These are phyloP conservation scores for Hippasteria phrygiana DNA, from an alignment of 53 echinoderm and acorn worm genomes.

Conservation along the genomic window DNA sequence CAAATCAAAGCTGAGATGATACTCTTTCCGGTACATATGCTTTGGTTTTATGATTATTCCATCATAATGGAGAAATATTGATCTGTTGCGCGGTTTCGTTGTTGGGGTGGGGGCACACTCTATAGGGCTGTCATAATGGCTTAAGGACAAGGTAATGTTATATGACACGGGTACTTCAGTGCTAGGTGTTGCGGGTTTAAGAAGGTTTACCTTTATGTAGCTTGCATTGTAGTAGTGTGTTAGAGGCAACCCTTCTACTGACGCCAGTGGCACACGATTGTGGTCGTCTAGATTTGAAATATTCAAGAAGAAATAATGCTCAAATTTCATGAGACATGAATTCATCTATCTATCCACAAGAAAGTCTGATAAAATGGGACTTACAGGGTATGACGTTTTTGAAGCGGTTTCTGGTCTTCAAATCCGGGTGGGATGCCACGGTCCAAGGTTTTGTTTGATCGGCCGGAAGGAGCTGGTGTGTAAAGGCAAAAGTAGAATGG, in stretches of 20 bases:
- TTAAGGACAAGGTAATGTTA: too few relatives aligned
- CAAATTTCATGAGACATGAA: not conserved
- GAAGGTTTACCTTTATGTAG: conserved; percentile 68
- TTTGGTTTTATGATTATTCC: too few relatives aligned
- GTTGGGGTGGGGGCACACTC: too few relatives aligned
- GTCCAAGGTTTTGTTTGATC: conserved; percentile 50
- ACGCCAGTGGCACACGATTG: conserved; percentile 71
- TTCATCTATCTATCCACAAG: not conserved
- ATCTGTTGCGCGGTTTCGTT: too few relatives aligned
- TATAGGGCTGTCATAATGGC: too few relatives aligned
- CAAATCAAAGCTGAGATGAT: too few relatives aligned
- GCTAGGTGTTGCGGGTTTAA: not conserved
- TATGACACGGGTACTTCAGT: too few relatives aligned
- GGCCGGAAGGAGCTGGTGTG: conserved; percentile 37
- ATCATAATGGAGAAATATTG: too few relatives aligned
- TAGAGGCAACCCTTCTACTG: conserved; percentile 65
- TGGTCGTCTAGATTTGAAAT: conserved; percentile 67
- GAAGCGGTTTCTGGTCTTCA: conserved; percentile 55
- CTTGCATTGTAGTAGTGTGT: conserved; percentile 87
- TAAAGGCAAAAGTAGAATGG: not conserved
- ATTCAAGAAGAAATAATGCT: not conserved
- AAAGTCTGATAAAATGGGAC: not conserved
- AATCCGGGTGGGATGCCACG: conserved; percentile 38
- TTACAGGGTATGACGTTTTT: conserved; percentile 71
- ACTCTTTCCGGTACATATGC: too few relatives aligned